Evolutionary conservation across 2,797 vertebrate species (phyloP).

Genomic region (Gobio occitaniae): DNA sequence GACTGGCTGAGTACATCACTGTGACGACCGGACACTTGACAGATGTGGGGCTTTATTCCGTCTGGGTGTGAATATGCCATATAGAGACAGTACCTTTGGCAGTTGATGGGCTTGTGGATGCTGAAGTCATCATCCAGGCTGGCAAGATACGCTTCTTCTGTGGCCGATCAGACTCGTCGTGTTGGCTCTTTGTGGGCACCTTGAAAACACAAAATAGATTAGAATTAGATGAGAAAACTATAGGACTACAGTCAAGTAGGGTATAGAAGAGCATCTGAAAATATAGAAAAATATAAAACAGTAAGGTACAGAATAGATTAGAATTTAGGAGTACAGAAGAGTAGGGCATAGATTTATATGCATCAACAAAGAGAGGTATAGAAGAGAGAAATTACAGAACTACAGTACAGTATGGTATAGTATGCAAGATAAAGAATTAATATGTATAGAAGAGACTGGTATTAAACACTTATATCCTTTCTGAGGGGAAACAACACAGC

Average conservation of each 20-base stretch:
- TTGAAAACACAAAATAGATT: not conserved
- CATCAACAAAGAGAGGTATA: not conserved
- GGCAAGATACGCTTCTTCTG: slow-evolving; percentile 71
- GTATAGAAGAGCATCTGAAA: not conserved
- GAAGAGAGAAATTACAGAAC: not conserved
- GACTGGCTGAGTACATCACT: not conserved
- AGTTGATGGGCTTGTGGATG: slow-evolving; percentile 5
- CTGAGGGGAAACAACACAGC: not conserved
- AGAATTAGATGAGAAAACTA: not conserved
- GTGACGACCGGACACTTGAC: slow-evolving; percentile 3
- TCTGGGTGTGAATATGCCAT: slow-evolving; percentile 3
- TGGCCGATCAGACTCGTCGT: not conserved
- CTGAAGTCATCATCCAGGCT: slow-evolving; percentile 73
- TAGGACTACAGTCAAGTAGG: not conserved
- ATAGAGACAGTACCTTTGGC: slow-evolving; percentile 55
- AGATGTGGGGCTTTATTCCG: not conserved
- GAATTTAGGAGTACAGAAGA: not conserved
- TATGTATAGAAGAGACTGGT: not conserved
- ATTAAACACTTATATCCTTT: not conserved
- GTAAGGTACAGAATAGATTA: not conserved
- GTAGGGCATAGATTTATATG: not conserved
- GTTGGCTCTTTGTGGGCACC: not conserved
- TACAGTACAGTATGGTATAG: not conserved
- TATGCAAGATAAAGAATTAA: not conserved
- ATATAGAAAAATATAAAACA: not conserved